A percentile compares a stretch with the other conserved stretches of the same genome.
Evolutionary conservation across 2,797 vertebrate genomes (phyloP).

Genomic region (Pogonophryne albipinna): DNA sequence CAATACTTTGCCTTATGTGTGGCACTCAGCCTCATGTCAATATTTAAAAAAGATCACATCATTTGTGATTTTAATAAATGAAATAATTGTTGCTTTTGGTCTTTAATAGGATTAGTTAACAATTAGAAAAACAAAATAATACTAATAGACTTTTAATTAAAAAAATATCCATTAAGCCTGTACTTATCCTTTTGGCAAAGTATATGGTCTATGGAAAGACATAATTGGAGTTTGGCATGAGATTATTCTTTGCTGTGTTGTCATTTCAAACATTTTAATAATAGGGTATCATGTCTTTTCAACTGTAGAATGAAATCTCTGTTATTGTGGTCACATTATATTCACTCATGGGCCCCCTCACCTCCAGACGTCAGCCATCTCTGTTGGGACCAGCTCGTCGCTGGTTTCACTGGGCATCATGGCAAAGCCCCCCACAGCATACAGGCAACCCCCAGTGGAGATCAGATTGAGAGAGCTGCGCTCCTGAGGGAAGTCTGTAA

Average conservation of each 20-base stretch:
- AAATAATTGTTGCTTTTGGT: background rate
- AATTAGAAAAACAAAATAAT: background rate
- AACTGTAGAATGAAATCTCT: background rate
- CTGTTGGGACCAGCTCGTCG: constrained; percentile 92
- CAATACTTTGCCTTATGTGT: background rate
- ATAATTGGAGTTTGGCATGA: background rate
- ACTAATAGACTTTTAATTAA: background rate
- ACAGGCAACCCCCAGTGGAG: constrained; percentile 88
- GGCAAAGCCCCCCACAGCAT: constrained; percentile 93
- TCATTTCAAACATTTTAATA: background rate
- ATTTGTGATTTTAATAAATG: no score
- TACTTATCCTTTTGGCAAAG: background rate
- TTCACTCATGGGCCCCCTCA: constrained; percentile 60
- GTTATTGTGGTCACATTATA: background rate
- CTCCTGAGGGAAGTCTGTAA: constrained; percentile 94
- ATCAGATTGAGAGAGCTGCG: constrained; percentile 93
- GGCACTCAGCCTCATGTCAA: no score
- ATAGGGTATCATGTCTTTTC: background rate
- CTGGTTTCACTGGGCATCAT: constrained; percentile 91
- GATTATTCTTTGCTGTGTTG: background rate
- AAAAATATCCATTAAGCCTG: background rate
- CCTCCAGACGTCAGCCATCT: constrained; percentile 98
- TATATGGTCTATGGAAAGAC: background rate
- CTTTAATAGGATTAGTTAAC: background rate
- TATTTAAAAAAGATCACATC: background rate